These are phyloP conservation scores for Fulica atra DNA, from an alignment of 2,113 vertebrate genomes.

Conservation along the genomic window DNA sequence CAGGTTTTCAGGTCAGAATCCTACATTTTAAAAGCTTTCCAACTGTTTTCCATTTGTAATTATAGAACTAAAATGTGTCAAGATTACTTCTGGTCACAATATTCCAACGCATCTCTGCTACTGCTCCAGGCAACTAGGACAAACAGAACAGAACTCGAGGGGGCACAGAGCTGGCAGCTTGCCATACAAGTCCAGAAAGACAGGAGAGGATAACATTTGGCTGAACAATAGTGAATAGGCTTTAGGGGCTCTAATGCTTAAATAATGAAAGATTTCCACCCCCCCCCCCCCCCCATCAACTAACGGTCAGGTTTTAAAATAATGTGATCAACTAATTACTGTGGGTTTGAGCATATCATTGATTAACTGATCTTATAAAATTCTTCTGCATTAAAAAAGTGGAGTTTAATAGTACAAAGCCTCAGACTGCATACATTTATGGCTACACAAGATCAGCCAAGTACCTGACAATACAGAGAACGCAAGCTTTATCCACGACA, in stretches of 20 bases:
- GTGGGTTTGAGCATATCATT: background rate
- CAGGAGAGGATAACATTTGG: constrained; percentile 60
- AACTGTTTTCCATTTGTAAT: background rate
- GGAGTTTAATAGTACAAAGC: background rate
- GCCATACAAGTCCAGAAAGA: constrained; percentile 63
- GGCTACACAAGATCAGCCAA: background rate
- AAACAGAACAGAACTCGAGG: constrained; percentile 10
- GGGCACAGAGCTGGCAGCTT: constrained; percentile 17
- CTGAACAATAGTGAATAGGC: constrained; percentile 75
- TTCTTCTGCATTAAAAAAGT: background rate
- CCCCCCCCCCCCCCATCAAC: rapidly evolving
- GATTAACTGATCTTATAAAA: background rate
- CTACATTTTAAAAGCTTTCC: background rate
- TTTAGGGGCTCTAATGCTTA: constrained; percentile 57
- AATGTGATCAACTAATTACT: background rate
- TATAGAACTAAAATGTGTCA: background rate
- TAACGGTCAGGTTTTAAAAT: background rate
- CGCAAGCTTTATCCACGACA: background rate
- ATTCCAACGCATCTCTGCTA: background rate
- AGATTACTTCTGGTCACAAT: background rate
- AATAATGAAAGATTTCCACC: background rate
- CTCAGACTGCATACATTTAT: background rate
- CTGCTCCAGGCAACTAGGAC: background rate
- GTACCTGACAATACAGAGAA: background rate
- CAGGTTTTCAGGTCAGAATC: background rate